phyloP scores from a whole-genome alignment of 2,888 invertebrate genomes.

The Odontothrips loti region DNA sequence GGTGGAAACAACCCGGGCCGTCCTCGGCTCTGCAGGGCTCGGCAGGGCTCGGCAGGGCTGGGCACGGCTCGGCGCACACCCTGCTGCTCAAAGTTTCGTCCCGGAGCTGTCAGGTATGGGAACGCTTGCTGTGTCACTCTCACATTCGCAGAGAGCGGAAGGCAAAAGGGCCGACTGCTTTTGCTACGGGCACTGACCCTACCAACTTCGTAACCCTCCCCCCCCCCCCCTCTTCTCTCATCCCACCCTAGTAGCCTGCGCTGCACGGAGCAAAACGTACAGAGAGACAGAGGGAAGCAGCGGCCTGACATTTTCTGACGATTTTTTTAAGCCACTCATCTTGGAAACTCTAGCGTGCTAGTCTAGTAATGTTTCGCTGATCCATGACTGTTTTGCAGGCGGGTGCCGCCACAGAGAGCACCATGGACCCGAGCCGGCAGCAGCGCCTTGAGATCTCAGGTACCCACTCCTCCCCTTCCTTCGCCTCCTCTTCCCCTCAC shows the following conservation, averaged over 20 bases:
- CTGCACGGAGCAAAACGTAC: no score
- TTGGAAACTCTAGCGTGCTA: no score
- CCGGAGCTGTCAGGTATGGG: constrained; percentile 1
- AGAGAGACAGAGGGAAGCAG: no score
- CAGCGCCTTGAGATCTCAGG: not conserved
- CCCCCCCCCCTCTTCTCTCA: no score
- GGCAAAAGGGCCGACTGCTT: not conserved
- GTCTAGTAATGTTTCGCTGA: no score
- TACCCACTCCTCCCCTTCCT: not conserved
- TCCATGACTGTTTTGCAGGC: no score
- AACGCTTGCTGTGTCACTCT: not conserved
- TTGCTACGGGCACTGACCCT: not conserved
- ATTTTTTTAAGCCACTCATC: no score
- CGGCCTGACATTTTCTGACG: no score
- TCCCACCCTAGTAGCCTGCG: no score
- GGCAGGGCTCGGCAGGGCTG: not conserved
- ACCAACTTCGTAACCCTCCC: not conserved
- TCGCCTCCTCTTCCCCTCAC: no score
- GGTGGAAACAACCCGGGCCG: no score
- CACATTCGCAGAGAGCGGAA: not conserved
- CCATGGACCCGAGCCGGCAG: not conserved
- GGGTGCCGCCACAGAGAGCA: not conserved
- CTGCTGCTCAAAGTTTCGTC: not conserved
- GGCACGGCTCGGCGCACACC: not conserved
- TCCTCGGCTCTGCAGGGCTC: not conserved